A percentile compares a stretch with the other conserved stretches of the same genome.
phyloP scores from a whole-genome alignment of 2,113 vertebrate genomes.

The Bos taurus region DNA sequence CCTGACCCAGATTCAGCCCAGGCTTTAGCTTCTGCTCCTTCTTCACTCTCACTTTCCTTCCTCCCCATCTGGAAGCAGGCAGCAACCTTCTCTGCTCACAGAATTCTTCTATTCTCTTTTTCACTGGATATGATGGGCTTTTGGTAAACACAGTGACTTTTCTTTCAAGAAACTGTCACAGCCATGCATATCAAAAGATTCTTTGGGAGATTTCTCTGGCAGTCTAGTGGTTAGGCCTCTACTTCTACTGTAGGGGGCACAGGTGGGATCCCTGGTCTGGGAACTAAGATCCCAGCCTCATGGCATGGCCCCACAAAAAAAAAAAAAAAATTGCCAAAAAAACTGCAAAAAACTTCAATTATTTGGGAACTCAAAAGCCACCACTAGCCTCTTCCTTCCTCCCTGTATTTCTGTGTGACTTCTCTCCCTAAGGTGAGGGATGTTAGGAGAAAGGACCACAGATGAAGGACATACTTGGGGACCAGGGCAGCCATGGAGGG shows the following conservation, averaged over 20 bases:
- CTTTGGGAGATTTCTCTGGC: background rate
- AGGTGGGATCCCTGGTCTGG: background rate
- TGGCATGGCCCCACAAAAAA: accelerated
- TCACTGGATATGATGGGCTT: background rate
- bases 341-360: background rate
- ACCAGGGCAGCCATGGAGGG: no score
- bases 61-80: background rate
- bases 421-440: background rate
- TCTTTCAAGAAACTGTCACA: background rate
- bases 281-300: background rate
- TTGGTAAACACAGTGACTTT: background rate
- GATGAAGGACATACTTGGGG: accelerated
- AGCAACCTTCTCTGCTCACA: background rate
- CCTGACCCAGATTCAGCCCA: background rate
- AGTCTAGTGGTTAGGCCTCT: no score
- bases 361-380: background rate
- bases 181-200: background rate
- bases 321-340: background rate
- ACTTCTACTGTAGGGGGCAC: background rate
- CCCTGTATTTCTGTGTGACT: background rate
- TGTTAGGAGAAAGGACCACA: background rate
- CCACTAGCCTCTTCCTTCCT: background rate
- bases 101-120: background rate
- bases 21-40: background rate
- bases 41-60: background rate